Conservation (phyloP, 2,113 vertebrate species). For the Paratilapia polleni region DNA sequence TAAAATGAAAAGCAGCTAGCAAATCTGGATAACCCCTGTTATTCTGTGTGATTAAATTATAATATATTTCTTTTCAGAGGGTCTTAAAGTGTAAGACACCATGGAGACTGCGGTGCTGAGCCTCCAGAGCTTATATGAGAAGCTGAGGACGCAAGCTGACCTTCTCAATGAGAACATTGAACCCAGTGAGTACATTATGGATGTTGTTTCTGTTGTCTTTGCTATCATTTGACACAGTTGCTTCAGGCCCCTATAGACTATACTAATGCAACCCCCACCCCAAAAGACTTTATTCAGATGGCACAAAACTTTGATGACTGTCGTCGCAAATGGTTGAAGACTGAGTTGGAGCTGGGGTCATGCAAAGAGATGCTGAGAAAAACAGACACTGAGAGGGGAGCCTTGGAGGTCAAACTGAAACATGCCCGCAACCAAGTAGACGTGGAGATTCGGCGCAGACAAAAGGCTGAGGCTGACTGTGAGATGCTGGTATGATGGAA, state of each 20-base stretch:
- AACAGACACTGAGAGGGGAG: conserved; percentile 86
- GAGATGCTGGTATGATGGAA: conserved; percentile 89
- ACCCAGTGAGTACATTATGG: conserved; percentile 84
- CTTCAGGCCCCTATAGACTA: not conserved
- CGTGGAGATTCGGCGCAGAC: conserved; percentile 93
- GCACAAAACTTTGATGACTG: conserved; percentile 91
- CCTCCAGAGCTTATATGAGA: conserved; percentile 84
- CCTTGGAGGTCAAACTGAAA: conserved; percentile 96
- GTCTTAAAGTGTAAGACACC: conserved; percentile 63
- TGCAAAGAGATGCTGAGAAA: conserved; percentile 91
- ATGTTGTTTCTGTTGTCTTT: not conserved
- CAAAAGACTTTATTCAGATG: conserved; percentile 95
- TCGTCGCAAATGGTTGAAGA: conserved; percentile 85
- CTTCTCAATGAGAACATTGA: conserved; percentile 89
- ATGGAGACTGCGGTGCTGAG: conserved; percentile 85
- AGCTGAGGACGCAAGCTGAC: conserved; percentile 85
- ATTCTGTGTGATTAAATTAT: not conserved
- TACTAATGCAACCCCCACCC: too few species aligned
- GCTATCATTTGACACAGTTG: not conserved
- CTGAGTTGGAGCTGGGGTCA: conserved; percentile 84
- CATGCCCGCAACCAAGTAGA: conserved; percentile 98
- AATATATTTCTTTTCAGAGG: not conserved
- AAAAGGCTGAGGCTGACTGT: conserved; percentile 92
- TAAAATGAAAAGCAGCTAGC: not conserved
- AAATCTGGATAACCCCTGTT: not conserved